Evolutionary conservation across 2,113 vertebrate species (phyloP), one percentile per base, ranked within the genome.

Genomic region (Corvus cornix): DNA sequence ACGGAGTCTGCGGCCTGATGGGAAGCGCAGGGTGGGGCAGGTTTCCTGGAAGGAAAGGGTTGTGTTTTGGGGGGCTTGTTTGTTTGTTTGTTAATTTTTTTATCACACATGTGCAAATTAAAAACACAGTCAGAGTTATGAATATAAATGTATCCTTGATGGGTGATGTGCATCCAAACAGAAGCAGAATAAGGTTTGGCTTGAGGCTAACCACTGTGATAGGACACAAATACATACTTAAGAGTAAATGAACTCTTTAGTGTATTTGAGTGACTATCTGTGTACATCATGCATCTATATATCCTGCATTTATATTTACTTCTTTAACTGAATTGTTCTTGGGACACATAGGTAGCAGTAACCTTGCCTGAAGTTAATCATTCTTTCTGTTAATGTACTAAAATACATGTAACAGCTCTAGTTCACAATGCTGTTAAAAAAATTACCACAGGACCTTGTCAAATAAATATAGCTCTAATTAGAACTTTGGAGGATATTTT

Each of bases 381-480:
- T 39, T 15, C 51, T 76, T 73, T 75, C 55, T 90, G 43, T 62
- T 78, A 48, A 63, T 43, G 13, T 15, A 74, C 26, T 87, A n/a
- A 64, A 91, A 64, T 62, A 75, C 9, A 39, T 2, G 1, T 37
- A 87, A 79, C 28, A 86, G 43, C 33, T 88, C 48, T 48, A 15
- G 63, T 89, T 80, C 56, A 94, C 52, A 87, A 78, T 60, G 48
- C 53, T 59, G 56, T 72, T 76, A 63, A 92, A 74, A 80, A 72
- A 92, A 74, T 56, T 6, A 70, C 11, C 48, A 46, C 8, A 85
- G 24, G 48, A 82, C 68, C 53, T 86, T 84, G 92, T 48, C 95
- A 96, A 97, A 93, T 86, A 96, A 95, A 88, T 92, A 80, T 10
- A 96, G 53, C 64, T 86, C 60, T 92, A 97, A 96, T 97, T 91